A percentile compares a stretch with the other conserved stretches of the same genome.
Conservation (phyloP, 2,113 vertebrate species). For the Butorides virescens region DNA sequence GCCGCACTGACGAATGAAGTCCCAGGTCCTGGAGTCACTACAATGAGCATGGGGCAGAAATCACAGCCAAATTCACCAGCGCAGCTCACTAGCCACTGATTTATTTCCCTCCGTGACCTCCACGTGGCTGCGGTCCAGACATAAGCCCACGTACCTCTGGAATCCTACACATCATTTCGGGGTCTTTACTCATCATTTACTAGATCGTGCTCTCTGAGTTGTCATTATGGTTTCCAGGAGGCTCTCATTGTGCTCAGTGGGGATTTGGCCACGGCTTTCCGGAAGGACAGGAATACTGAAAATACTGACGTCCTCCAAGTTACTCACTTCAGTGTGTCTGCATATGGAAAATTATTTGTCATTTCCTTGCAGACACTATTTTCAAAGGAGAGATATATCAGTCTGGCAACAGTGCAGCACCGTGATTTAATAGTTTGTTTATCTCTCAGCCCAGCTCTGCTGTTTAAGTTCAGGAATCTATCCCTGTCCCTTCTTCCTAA, state of each 20-base stretch:
- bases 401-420: background rate
- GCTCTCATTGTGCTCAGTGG: background rate
- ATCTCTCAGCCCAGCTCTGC: slow-evolving; percentile 16
- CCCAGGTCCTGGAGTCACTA: background rate
- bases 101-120: slow-evolving; percentile 37
- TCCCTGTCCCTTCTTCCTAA: background rate
- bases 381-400: slow-evolving; percentile 41
- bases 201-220: background rate
- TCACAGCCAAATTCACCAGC: slow-evolving; percentile 21
- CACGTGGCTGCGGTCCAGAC: background rate
- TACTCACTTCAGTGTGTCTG: slow-evolving; percentile 5
- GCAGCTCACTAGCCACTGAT: slow-evolving; percentile 25
- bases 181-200: slow-evolving; percentile 23
- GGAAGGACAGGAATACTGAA: slow-evolving; percentile 2
- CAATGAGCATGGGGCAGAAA: slow-evolving; percentile 1
- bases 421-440: slow-evolving; percentile 49
- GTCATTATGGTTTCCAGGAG: background rate
- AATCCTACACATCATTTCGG: background rate
- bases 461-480: background rate
- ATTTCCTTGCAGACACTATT: slow-evolving; percentile 28
- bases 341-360: slow-evolving; percentile 40
- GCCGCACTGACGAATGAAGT: background rate
- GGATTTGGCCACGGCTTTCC: background rate
- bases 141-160: background rate
- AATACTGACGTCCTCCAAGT: background rate